These are phyloP conservation scores for Dermatophagoides farinae DNA, from an alignment of 1,140 invertebrate genomes.

Conservation along the genomic window DNA sequence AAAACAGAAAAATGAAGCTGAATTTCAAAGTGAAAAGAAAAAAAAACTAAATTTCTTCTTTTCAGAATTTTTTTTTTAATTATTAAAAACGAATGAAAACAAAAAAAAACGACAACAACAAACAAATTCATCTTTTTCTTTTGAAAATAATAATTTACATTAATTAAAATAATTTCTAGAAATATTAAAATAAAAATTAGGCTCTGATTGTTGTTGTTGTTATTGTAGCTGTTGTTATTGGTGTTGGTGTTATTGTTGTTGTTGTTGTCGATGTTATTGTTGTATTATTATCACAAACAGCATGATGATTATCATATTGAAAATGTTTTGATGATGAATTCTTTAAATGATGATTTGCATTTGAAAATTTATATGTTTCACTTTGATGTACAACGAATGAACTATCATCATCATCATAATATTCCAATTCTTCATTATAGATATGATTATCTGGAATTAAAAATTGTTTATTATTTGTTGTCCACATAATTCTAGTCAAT, in stretches of 20 bases:
- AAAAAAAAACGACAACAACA: too few relatives aligned
- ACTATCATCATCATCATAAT: neutral
- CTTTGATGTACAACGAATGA: neutral
- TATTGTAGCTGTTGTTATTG: too few relatives aligned
- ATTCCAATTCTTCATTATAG: constrained; percentile 8
- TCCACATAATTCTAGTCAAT: constrained; percentile 81
- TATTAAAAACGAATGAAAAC: neutral
- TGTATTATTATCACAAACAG: neutral
- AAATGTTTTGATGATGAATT: neutral
- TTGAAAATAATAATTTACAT: neutral
- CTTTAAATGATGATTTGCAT: neutral
- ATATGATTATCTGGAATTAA: constrained; percentile 3
- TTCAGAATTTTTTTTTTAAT: too few relatives aligned
- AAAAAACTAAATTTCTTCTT: too few relatives aligned
- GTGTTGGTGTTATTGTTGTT: too few relatives aligned
- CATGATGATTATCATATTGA: constrained; percentile 2
- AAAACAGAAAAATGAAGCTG: constrained; percentile 15
- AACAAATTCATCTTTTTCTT: too few relatives aligned
- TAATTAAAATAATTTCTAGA: neutral
- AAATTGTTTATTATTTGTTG: constrained; percentile 23
- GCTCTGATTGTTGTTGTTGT: neutral
- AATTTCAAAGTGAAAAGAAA: neutral
- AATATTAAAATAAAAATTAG: neutral
- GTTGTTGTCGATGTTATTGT: neutral
- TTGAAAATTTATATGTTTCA: constrained; percentile 2